Evolutionary conservation across 2,113 vertebrate genomes (phyloP).

Genomic region (Colaptes auratus): DNA sequence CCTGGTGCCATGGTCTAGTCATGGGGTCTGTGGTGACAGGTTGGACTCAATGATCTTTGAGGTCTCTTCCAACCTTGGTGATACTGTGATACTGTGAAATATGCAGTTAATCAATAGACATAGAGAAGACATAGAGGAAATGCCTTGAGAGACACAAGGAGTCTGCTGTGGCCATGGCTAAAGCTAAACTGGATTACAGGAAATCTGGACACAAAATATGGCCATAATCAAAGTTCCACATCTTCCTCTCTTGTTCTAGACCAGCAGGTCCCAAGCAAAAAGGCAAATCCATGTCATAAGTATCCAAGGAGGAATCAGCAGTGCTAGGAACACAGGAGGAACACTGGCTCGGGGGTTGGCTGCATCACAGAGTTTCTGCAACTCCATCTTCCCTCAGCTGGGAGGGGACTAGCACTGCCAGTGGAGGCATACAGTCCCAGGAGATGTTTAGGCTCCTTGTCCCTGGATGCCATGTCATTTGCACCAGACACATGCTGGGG

Average conservation of each 20-base stretch:
- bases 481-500: accelerated
- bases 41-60: no score
- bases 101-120: neutral
- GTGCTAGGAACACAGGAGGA: neutral
- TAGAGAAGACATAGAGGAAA: no score
- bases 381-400: neutral
- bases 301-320: neutral
- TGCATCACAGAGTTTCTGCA: accelerated
- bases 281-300: neutral
- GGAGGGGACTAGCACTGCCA: neutral
- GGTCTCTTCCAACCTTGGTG: no score
- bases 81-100: no score
- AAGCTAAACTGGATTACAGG: neutral
- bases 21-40: no score
- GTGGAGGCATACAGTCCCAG: neutral
- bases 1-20: no score
- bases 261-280: neutral
- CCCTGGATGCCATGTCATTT: neutral
- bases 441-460: accelerated
- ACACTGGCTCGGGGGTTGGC: neutral
- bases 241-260: neutral
- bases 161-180: neutral
- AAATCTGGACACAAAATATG: neutral
- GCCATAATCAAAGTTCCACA: neutral
- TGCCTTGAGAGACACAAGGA: accelerated